Percentiles rank a stretch among this genome's conserved stretches.
phyloP scores from a whole-genome alignment of 2,888 invertebrate species.

The Tetranychus truncatus region DNA sequence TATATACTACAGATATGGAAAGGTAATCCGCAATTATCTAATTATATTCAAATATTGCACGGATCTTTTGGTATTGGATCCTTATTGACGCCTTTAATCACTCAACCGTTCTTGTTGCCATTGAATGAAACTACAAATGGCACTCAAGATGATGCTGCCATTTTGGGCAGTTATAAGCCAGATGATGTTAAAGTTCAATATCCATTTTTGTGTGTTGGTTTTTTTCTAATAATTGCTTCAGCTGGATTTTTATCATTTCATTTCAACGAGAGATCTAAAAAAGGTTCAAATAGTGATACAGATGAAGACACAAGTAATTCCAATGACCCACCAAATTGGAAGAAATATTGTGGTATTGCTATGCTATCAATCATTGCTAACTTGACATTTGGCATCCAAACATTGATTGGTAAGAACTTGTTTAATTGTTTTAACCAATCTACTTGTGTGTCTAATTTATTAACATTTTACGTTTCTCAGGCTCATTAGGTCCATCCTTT shows the following conservation, averaged over 20 bases:
- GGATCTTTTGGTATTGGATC: background rate
- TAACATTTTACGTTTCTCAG: background rate
- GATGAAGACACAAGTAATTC: background rate
- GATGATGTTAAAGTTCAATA: conserved; percentile 6
- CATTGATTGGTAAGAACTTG: background rate
- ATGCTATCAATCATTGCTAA: background rate
- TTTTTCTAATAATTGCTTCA: background rate
- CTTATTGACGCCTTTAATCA: background rate
- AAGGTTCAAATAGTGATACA: background rate
- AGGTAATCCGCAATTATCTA: background rate
- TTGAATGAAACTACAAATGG: background rate
- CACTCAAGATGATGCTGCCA: background rate
- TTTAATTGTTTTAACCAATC: background rate
- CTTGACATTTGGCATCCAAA: background rate
- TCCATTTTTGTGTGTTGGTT: background rate
- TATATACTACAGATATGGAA: background rate
- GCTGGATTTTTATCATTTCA: background rate
- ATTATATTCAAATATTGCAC: background rate
- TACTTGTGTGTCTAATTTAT: background rate
- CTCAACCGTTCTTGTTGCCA: background rate
- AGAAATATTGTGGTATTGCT: background rate
- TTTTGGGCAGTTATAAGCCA: background rate
- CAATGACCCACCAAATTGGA: background rate
- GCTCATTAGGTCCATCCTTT: background rate
- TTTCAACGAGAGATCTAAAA: background rate